Base-by-base conservation (phyloP, 2,113 vertebrate species). In the Syngnathus scovelli region DNA sequence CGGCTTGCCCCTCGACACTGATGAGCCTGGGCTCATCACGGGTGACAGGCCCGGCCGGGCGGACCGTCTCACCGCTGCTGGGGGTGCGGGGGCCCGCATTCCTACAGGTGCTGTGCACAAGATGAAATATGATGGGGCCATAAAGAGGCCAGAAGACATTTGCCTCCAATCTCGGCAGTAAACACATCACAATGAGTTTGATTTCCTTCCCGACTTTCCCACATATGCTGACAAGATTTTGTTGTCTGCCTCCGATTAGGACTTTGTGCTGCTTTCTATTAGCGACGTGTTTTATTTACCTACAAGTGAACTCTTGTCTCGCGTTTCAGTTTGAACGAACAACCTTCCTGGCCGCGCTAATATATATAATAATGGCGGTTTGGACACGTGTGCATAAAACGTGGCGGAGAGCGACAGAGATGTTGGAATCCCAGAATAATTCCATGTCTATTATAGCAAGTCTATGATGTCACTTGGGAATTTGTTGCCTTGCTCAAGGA, bases 1-100 rank as follows among this genome's bases (percentile, higher is more conserved):
- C 71, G 70, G 70, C 10, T 68, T 81, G 75, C 88, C 84, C 89
- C 78, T 71, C 55, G 67, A 38, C 43, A 41, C 46, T 65, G 84
- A 83, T 82, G 78, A 74, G 71, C 77, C 48, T 27, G 10, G 21
- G 68, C 65, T 63, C 72, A 70, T 84, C 36, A 38, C 21, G 44
- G 23, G 39, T 62, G 72, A 86, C 71, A 75, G 75, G 80, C 77
- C 74, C 43, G 71, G 68, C 76, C 61, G 23, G 64, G 69, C 54
- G 48, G 75, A 58, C 63, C 51, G 21, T 75, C 77, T 84, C 59
- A 27, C 70, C 15, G 54, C 72, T 44, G 68, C 72, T 44, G 68
- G 69, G 64, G 66, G 64, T 63, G 41, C 43, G 51, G 70, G 63
- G 62, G 21, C 63, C 23, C 39, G 41, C 64, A 66, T 67, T 67